These are phyloP conservation scores for Pegoplata infirma DNA, from an alignment of 2,888 invertebrate species.

Conservation along the genomic window DNA sequence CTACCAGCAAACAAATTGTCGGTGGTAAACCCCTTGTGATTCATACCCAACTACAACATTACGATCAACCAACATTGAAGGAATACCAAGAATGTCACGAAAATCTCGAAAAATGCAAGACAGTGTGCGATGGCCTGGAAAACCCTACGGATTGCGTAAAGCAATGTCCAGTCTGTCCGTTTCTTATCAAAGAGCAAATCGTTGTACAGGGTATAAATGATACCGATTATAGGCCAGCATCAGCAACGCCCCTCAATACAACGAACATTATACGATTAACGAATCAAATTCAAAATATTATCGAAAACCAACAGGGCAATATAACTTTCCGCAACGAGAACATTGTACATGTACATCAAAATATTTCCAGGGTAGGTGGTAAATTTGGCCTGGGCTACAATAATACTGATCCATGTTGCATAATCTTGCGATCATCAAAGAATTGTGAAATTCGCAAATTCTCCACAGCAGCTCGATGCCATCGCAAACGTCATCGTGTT, in stretches of 20 bases:
- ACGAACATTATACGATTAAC: slow-evolving; percentile 73
- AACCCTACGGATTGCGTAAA: slow-evolving; percentile 58
- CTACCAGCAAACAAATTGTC: slow-evolving; percentile 15
- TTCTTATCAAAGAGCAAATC: slow-evolving; percentile 68
- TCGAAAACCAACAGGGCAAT: slow-evolving; percentile 67
- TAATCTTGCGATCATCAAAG: slow-evolving; percentile 67
- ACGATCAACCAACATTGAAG: slow-evolving; percentile 71
- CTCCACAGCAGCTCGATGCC: slow-evolving; percentile 48
- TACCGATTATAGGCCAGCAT: slow-evolving; percentile 64
- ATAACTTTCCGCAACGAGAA: slow-evolving; percentile 70
- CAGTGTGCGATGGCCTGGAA: slow-evolving; percentile 56
- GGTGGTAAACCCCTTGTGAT: slow-evolving; percentile 67
- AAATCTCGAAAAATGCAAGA: slow-evolving; percentile 67
- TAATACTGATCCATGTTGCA: slow-evolving; percentile 74
- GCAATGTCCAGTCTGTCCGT: slow-evolving; percentile 72
- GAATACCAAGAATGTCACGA: slow-evolving; percentile 70
- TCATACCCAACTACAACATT: slow-evolving; percentile 70
- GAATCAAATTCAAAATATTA: slow-evolving; percentile 73
- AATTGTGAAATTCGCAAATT: slow-evolving; percentile 65
- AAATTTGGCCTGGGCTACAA: slow-evolving; percentile 74
- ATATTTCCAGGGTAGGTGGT: slow-evolving; percentile 73
- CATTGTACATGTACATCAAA: slow-evolving; percentile 72
- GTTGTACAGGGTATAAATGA: slow-evolving; percentile 74
- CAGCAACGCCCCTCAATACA: slow-evolving; percentile 65
- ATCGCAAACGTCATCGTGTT: slow-evolving; percentile 69